phyloP scores from a whole-genome alignment of 2,888 invertebrate genomes.

The Stegana nigrithorax region DNA sequence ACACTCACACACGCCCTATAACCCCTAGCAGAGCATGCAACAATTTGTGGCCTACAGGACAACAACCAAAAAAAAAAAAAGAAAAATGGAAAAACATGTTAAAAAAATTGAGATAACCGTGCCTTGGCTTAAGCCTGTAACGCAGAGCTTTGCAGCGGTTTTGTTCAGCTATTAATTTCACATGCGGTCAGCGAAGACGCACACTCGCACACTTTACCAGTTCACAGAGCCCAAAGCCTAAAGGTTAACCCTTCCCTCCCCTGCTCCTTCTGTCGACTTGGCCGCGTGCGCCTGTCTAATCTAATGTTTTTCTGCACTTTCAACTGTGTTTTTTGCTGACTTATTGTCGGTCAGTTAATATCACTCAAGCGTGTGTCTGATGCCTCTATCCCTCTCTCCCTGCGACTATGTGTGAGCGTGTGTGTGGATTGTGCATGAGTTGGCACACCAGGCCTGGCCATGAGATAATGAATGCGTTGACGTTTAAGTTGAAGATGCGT shows the following conservation, averaged over 20 bases:
- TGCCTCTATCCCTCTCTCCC: too few relatives aligned
- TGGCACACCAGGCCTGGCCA: slow-evolving; percentile 38
- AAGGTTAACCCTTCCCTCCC: neutral
- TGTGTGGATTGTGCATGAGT: slow-evolving; percentile 44
- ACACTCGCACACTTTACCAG: neutral
- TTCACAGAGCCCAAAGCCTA: neutral
- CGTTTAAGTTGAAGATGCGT: slow-evolving; percentile 37
- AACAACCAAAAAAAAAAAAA: neutral
- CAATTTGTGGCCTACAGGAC: neutral
- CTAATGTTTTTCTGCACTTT: neutral
- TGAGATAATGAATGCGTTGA: slow-evolving; percentile 60
- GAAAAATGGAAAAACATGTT: neutral
- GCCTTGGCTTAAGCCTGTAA: slow-evolving; percentile 39
- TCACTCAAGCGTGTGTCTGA: slow-evolving; percentile 49
- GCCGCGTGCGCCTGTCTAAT: neutral
- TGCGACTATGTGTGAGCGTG: slow-evolving; percentile 29
- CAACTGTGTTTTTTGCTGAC: slow-evolving; percentile 43
- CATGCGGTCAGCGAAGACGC: neutral
- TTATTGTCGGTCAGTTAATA: slow-evolving; percentile 61
- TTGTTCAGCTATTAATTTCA: slow-evolving; percentile 3
- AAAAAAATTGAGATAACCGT: slow-evolving; percentile 44
- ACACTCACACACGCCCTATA: neutral
- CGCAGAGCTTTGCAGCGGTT: neutral
- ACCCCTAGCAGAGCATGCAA: neutral
- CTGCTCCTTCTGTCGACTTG: too few relatives aligned